Evolutionary conservation across 2,797 vertebrate genomes (phyloP).

Genomic region (Pristis pectinata): DNA sequence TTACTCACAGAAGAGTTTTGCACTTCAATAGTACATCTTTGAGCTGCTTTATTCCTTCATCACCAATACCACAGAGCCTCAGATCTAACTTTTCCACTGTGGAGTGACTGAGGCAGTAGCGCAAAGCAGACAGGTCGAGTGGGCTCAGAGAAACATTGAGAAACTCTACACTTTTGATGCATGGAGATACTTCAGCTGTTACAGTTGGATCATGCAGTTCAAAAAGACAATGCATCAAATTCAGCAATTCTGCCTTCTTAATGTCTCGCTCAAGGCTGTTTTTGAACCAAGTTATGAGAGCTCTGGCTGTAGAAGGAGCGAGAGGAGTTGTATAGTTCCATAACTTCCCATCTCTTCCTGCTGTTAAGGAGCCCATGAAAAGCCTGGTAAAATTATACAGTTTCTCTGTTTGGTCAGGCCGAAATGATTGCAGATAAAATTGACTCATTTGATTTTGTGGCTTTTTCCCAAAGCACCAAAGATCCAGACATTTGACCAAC

Average conservation of each 20-base stretch:
- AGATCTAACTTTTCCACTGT: slow-evolving; percentile 36
- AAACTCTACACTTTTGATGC: neutral
- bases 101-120: slow-evolving; percentile 29
- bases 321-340: neutral
- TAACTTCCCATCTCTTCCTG: slow-evolving; percentile 25
- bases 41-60: slow-evolving; percentile 31
- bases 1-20: slow-evolving; percentile 39
- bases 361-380: slow-evolving; percentile 38
- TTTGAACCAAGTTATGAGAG: slow-evolving; percentile 27
- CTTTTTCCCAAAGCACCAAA: slow-evolving; percentile 32
- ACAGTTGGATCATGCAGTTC: slow-evolving; percentile 38
- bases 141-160: slow-evolving; percentile 35
- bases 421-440: slow-evolving; percentile 11
- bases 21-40: slow-evolving; percentile 27
- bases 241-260: slow-evolving; percentile 10
- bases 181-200: neutral
- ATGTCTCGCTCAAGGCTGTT: neutral
- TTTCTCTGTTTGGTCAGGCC: neutral
- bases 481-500: slow-evolving; percentile 25
- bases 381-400: slow-evolving; percentile 38
- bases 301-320: neutral
- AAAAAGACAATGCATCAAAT: slow-evolving; percentile 39
- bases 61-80: slow-evolving; percentile 36
- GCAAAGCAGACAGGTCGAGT: slow-evolving; percentile 25
- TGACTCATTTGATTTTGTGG: neutral